These are phyloP conservation scores for Oncorhynchus kisutch DNA, from an alignment of 2,113 vertebrate genomes.

Conservation along the genomic window DNA sequence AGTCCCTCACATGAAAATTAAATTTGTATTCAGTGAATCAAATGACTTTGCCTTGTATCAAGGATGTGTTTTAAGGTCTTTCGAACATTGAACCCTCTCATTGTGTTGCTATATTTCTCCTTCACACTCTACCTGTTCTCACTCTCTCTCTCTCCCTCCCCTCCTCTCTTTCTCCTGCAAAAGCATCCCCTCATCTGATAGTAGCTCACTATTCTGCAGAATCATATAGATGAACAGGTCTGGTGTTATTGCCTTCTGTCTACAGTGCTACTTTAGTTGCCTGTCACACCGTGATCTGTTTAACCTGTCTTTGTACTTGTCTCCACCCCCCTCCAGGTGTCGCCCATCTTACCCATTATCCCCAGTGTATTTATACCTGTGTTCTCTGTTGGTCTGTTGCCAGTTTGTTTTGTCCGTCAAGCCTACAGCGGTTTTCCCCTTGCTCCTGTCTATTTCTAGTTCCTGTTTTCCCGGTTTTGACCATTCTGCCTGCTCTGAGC, in stretches of 20 bases:
- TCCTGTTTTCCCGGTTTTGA: too few species aligned
- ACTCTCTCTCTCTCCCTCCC: not conserved
- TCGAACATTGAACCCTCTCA: not conserved
- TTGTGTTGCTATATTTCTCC: not conserved
- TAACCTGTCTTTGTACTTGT: too few species aligned
- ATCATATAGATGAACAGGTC: constrained; percentile 57
- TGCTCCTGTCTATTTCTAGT: too few species aligned
- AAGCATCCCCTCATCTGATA: constrained; percentile 55
- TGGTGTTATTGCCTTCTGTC: constrained; percentile 51
- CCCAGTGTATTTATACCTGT: too few species aligned
- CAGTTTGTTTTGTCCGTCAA: too few species aligned
- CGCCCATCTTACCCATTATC: too few species aligned
- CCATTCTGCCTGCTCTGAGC: too few species aligned
- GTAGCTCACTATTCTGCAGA: constrained; percentile 44
- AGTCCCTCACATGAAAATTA: not conserved
- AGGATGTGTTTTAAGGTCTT: not conserved
- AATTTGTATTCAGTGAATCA: not conserved
- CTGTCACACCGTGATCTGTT: too few species aligned
- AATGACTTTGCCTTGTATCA: not conserved
- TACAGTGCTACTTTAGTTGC: constrained; percentile 28
- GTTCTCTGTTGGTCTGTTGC: too few species aligned
- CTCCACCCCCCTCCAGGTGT: too few species aligned
- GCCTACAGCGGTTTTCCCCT: too few species aligned
- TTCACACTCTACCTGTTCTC: not conserved
- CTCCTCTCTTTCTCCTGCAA: constrained; percentile 16